Evolutionary conservation across 2,888 invertebrate genomes (phyloP).

Genomic region (Rhagophthalmus giganteus): DNA sequence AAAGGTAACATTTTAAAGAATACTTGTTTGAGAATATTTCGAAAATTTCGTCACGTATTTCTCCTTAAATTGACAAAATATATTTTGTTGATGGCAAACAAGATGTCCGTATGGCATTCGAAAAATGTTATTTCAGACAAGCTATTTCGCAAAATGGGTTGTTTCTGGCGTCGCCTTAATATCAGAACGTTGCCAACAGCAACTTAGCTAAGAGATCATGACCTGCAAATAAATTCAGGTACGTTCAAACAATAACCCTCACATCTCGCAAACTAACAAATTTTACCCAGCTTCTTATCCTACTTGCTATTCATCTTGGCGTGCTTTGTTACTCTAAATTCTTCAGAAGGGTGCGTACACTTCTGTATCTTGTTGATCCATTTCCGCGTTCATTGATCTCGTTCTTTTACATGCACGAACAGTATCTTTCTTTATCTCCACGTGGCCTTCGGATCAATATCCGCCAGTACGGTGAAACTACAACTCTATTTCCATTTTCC

Average conservation of each 20-base stretch:
- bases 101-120: slow-evolving; percentile 11
- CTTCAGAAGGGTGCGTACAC: slow-evolving; percentile 11
- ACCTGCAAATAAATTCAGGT: slow-evolving; percentile 6
- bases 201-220: slow-evolving; percentile 10
- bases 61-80: slow-evolving; percentile 16
- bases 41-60: slow-evolving; percentile 16
- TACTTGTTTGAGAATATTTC: slow-evolving; percentile 8
- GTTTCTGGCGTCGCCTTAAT: slow-evolving; percentile 11
- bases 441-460: slow-evolving; percentile 26
- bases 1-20: slow-evolving; percentile 1
- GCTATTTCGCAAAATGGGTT: slow-evolving; percentile 8
- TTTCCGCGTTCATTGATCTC: slow-evolving; percentile 16
- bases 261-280: not conserved
- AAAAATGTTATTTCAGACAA: slow-evolving; percentile 18
- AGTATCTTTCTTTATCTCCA: slow-evolving; percentile 26
- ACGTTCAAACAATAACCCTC: slow-evolving; percentile 3
- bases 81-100: slow-evolving; percentile 14
- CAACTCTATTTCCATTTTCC: slow-evolving; percentile 25
- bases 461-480: slow-evolving; percentile 17
- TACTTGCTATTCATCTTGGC: slow-evolving; percentile 11
- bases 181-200: slow-evolving; percentile 6
- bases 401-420: slow-evolving; percentile 13
- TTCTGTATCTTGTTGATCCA: slow-evolving; percentile 15
- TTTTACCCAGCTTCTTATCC: not conserved
- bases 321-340: slow-evolving; percentile 18